Evolutionary conservation across 2,113 vertebrate species (phyloP).

Genomic region (Felis catus): F.catus_Fca126_mat1.0 CM031412.1:9293001-9293500

Average conservation of each 20-base stretch:
- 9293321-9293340: not conserved
- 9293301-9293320: not conserved
- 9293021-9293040: not conserved
- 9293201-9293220: not conserved
- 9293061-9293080: not conserved
- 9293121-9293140: not conserved
- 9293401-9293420: conserved; percentile 17
- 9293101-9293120: not conserved
- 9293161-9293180: not conserved
- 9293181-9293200: not conserved
- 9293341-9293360: not conserved
- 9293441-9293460: not conserved
- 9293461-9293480: not conserved
- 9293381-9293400: not conserved
- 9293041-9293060: not conserved
- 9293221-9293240: not conserved
- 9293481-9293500: not conserved
- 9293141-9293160: not conserved
- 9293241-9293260: not conserved
- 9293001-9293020: not conserved
- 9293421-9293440: not conserved
- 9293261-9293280: not conserved
- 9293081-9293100: not conserved
- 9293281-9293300: not conserved
- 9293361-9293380: not conserved